Conservation (phyloP, 2,797 vertebrate genomes). For the Silurus lanzhouensis region DNA sequence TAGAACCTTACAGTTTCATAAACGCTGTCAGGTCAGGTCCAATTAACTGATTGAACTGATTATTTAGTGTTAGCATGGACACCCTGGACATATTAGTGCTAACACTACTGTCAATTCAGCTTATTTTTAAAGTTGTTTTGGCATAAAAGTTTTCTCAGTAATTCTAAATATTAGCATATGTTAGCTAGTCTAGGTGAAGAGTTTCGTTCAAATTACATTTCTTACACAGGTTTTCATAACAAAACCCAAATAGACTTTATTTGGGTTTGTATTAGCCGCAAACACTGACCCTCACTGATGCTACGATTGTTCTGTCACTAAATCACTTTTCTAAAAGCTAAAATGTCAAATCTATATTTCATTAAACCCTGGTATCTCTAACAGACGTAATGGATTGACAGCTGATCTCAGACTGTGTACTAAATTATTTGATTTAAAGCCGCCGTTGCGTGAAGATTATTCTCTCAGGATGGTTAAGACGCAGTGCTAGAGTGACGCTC, state of each 20-base stretch:
- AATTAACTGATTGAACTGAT: neutral
- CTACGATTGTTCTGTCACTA: neutral
- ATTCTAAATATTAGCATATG: neutral
- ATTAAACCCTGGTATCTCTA: neutral
- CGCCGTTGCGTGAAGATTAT: constrained; percentile 29
- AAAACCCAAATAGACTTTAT: neutral
- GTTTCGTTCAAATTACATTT: neutral
- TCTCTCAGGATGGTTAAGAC: constrained; percentile 28
- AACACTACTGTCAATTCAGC: neutral
- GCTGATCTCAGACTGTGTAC: neutral
- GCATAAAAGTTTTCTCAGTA: neutral
- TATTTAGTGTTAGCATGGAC: neutral
- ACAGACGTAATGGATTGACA: neutral
- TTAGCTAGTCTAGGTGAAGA: neutral
- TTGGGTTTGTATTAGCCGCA: neutral
- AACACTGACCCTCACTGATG: neutral
- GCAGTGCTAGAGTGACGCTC: constrained; percentile 5
- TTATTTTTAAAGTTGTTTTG: neutral
- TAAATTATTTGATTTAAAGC: constrained; percentile 21
- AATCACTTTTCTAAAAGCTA: neutral
- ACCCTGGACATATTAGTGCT: neutral
- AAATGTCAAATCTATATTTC: constrained; percentile 1
- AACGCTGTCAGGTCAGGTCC: neutral
- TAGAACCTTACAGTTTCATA: neutral
- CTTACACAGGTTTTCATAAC: neutral